Evolutionary conservation across 1,140 invertebrate genomes (phyloP).

Genomic region (Halyomorpha halys): DNA sequence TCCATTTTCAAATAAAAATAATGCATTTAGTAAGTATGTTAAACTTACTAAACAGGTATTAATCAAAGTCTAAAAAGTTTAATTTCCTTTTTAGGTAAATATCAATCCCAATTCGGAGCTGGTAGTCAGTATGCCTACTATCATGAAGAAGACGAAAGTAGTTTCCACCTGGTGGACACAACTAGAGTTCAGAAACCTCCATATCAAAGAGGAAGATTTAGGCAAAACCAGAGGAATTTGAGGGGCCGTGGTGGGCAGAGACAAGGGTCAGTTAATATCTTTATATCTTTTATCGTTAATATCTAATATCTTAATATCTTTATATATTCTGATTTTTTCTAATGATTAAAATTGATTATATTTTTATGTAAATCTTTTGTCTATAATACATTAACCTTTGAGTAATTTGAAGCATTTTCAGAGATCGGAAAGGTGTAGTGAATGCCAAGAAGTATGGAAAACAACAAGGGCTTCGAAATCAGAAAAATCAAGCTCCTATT

Average conservation of each 20-base stretch:
- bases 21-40: too few species aligned
- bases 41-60: too few species aligned
- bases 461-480: conserved; percentile 62
- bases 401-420: conserved; percentile 25
- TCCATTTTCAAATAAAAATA: too few species aligned
- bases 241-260: conserved; percentile 63
- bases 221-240: conserved; percentile 65
- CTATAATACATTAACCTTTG: not conserved
- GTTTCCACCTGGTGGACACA: conserved; percentile 96
- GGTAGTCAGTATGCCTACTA: conserved; percentile 94
- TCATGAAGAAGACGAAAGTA: conserved; percentile 96
- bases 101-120: conserved; percentile 88
- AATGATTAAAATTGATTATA: not conserved
- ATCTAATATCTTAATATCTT: not conserved
- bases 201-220: conserved; percentile 77
- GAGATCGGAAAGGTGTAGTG: conserved; percentile 51
- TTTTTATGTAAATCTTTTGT: not conserved
- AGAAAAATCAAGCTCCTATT: conserved; percentile 65
- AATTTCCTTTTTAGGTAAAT: conserved; percentile 60
- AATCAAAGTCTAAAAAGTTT: too few species aligned
- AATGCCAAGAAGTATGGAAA: conserved; percentile 67
- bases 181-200: conserved; percentile 81
- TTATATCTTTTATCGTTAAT: too few species aligned
- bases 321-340: not conserved
- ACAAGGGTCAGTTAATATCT: conserved; percentile 40